Percentiles rank a stretch among this genome's conserved stretches.
phyloP scores from a whole-genome alignment of 2,113 vertebrate species.

The Larimichthys crocea region DNA sequence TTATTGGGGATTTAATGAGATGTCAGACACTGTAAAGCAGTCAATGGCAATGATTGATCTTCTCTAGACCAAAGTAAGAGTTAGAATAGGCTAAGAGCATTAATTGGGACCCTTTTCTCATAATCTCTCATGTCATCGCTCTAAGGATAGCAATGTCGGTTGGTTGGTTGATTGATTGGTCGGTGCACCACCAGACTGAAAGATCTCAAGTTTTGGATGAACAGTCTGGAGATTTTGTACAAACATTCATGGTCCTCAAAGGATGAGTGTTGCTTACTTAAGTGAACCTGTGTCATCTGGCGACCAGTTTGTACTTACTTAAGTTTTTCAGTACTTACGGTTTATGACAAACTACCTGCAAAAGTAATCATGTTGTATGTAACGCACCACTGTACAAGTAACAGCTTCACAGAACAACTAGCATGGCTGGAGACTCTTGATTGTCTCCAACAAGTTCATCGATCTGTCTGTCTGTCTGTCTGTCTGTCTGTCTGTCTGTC shows the following conservation, averaged over 20 bases:
- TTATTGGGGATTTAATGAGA: not conserved
- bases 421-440: not conserved
- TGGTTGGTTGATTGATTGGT: not conserved
- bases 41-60: constrained; percentile 28
- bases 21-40: not conserved
- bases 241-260: not conserved
- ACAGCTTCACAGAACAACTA: not conserved
- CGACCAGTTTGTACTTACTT: not conserved
- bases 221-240: not conserved
- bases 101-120: not conserved
- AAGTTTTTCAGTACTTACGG: not conserved
- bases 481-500: too few species aligned
- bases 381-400: not conserved
- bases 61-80: constrained; percentile 1
- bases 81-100: constrained; percentile 17
- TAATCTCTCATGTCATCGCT: not conserved
- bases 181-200: not conserved
- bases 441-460: not conserved
- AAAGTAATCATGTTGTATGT: not conserved
- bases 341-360: too few species aligned
- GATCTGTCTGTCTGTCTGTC: too few species aligned
- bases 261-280: not conserved
- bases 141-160: not conserved
- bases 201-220: not conserved
- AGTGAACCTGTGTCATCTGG: not conserved